phyloP scores from a whole-genome alignment of 2,888 invertebrate species.

The Neria commutata region DNA sequence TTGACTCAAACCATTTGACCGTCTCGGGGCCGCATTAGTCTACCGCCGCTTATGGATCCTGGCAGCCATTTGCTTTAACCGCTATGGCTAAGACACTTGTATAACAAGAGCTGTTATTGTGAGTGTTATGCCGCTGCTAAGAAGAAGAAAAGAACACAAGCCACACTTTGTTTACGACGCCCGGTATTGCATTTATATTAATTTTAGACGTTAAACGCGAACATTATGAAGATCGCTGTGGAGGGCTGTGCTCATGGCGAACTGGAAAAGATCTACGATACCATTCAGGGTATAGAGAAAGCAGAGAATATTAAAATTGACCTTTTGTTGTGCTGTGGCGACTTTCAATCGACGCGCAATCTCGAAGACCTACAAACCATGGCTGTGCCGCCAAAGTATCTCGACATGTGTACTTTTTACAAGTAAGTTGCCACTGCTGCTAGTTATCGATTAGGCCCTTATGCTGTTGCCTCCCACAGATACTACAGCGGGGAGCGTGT shows the following conservation, averaged over 20 bases:
- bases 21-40: too few relatives aligned
- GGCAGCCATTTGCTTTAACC: too few relatives aligned
- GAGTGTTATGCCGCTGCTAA: too few relatives aligned
- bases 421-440: conserved; percentile 71
- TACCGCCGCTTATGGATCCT: too few relatives aligned
- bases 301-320: conserved; percentile 79
- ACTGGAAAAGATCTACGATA: conserved; percentile 91
- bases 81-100: too few relatives aligned
- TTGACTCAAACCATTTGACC: too few relatives aligned
- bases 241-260: conserved; percentile 99
- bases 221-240: conserved; percentile 85
- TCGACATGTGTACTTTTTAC: conserved; percentile 88
- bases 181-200: conserved; percentile 5
- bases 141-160: too few relatives aligned
- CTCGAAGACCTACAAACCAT: conserved; percentile 85
- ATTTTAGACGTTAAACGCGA: neutral
- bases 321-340: conserved; percentile 95
- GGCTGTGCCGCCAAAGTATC: conserved; percentile 94
- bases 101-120: too few relatives aligned
- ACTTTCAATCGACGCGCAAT: conserved; percentile 96
- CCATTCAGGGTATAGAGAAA: conserved; percentile 77
- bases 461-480: conserved; percentile 64
- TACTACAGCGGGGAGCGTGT: conserved; percentile 91
- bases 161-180: too few relatives aligned
- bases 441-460: neutral